Evolutionary conservation across 2,888 invertebrate species (phyloP), one percentile per base, ranked within the genome.

Genomic region (Orthonevra nobilis): DNA sequence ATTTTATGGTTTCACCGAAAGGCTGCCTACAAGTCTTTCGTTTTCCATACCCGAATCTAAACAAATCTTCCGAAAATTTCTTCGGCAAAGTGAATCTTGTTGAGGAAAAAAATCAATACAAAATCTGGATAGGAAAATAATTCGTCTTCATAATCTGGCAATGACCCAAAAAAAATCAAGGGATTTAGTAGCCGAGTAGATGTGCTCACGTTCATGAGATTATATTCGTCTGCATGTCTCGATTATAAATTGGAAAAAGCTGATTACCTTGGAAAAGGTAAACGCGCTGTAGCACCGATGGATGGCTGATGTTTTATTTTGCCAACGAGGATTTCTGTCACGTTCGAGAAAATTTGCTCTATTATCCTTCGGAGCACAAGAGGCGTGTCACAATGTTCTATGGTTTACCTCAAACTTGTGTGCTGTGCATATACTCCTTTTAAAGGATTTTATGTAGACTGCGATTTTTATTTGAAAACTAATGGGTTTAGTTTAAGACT

Each of bases 141-240:
- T 64, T 20, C 19, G 14, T 56, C 46, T 15, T 38, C 36, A 40
- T 23, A 42, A 30, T 58, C 48, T 58, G 46, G 68, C 68, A 58
- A 30, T 58, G 58, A 58, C 58, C 58, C 68, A 58, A 58, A n/a
- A n/a, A n/a, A 46, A 38, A 44, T 36, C 7, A 6, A 30, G 7
- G 19, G 36, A 56, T 56, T 54, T 64, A 40, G 42, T 54, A 60
- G 60, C 23, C 64, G 10, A 10, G 1, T 9, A 28, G 40, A n/a
- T 56, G 17, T 28, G 7, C 10, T 28, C 10, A 14, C 2, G 38
- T 44, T 20, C 40, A 7, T 58, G 68, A 23, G 30, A 68, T 58
- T 58, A 48, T 58, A 58, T 68, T 48, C 56, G 66, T 68, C 56
- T 58, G 68, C 68, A 68, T 68, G 68, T 42, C 48, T 58, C 38